Percentiles rank a stretch among this genome's conserved stretches.
phyloP scores from a whole-genome alignment of 2,888 invertebrate genomes.

The Andrena trimmerana region DNA sequence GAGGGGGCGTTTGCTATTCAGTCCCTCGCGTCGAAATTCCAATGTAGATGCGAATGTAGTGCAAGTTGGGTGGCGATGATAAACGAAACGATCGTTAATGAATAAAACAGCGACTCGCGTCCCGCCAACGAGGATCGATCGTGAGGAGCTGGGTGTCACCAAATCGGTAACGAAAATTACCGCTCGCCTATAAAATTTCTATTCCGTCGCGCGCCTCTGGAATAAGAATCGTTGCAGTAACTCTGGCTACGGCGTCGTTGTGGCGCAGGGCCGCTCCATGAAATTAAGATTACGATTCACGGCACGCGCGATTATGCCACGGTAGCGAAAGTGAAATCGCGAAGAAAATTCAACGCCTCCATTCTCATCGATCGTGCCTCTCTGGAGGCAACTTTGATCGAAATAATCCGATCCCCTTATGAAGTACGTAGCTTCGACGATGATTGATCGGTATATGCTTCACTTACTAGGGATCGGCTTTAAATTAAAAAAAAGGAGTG shows the following conservation, averaged over 20 bases:
- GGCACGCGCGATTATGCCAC: constrained; percentile 74
- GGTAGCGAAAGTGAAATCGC: constrained; percentile 77
- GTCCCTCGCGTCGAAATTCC: no score
- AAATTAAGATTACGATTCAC: constrained; percentile 69
- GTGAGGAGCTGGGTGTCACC: neutral
- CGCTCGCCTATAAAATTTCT: neutral
- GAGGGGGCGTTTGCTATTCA: no score
- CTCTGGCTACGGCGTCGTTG: constrained; percentile 25
- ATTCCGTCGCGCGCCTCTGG: constrained; percentile 4
- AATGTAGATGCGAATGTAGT: no score
- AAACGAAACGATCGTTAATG: neutral
- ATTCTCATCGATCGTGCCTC: neutral
- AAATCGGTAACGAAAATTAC: constrained; percentile 1
- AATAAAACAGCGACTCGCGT: neutral
- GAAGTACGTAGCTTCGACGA: no score
- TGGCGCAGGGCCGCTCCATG: constrained; percentile 9
- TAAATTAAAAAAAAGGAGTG: no score
- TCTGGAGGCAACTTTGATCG: neutral
- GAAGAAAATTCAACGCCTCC: constrained; percentile 65
- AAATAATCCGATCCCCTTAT: neutral
- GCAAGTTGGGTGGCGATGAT: no score
- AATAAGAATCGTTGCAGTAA: constrained; percentile 39
- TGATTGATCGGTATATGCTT: neutral
- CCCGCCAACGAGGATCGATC: neutral
- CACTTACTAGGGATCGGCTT: no score